phyloP scores from a whole-genome alignment of 1,140 invertebrate species.

The Batillaria attramentaria region DNA sequence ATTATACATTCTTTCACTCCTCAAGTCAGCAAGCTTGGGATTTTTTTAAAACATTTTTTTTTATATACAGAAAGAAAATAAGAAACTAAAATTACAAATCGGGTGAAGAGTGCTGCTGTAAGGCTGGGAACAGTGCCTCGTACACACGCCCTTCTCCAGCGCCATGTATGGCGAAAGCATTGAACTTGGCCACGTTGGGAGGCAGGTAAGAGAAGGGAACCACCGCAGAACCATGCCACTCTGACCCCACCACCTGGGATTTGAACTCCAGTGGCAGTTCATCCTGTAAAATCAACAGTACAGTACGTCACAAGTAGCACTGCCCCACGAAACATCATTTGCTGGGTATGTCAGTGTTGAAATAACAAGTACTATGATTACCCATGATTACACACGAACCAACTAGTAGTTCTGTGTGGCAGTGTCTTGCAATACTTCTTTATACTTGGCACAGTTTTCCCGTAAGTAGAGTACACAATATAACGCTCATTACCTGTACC shows the following conservation, averaged over 20 bases:
- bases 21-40: no score
- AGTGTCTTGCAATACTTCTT: no score
- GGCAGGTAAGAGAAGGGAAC: slow-evolving; percentile 72
- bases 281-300: slow-evolving; percentile 54
- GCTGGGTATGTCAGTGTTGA: no score
- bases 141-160: slow-evolving; percentile 70
- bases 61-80: no score
- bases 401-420: no score
- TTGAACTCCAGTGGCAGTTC: slow-evolving; percentile 68
- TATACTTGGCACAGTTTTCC: no score
- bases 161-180: slow-evolving; percentile 77
- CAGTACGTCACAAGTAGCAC: background rate
- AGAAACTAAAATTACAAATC: slow-evolving; percentile 72
- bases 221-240: slow-evolving; percentile 70
- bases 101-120: slow-evolving; percentile 67
- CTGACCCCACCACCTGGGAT: slow-evolving; percentile 52
- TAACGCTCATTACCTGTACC: slow-evolving; percentile 69
- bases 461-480: no score
- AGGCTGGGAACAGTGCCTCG: slow-evolving; percentile 74
- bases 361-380: no score
- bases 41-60: no score
- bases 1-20: no score
- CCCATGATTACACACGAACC: no score
- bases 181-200: slow-evolving; percentile 73
- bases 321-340: background rate